Conservation (phyloP, 2,888 invertebrate species). For the Steinernema hermaphroditum region DNA sequence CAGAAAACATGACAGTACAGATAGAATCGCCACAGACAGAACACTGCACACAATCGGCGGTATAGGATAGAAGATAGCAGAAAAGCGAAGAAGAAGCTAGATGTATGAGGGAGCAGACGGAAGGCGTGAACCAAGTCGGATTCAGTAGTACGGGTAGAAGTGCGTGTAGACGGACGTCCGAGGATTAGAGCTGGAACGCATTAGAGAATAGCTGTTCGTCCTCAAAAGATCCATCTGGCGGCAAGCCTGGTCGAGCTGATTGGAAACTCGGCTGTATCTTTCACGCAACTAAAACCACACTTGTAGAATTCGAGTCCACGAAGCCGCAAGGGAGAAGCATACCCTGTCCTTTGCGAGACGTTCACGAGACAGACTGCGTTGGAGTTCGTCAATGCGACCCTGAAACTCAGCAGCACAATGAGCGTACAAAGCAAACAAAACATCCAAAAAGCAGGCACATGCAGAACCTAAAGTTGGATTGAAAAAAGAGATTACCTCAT, state of each 20-base stretch:
- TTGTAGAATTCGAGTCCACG: too few species aligned
- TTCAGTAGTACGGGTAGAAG: constrained; percentile 66
- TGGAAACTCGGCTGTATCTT: constrained; percentile 60
- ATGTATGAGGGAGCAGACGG: background rate
- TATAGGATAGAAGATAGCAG: background rate
- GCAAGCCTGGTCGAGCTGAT: constrained; percentile 63
- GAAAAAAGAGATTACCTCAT: constrained; percentile 47
- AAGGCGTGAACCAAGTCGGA: background rate
- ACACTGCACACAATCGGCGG: constrained; percentile 22
- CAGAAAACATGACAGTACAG: background rate
- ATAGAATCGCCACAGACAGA: background rate
- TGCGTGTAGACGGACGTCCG: constrained; percentile 64
- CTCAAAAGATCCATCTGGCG: constrained; percentile 66
- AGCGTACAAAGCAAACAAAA: constrained; percentile 9
- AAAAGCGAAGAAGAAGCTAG: background rate
- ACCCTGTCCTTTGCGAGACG: constrained; percentile 63
- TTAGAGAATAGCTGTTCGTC: constrained; percentile 56
- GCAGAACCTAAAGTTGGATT: background rate
- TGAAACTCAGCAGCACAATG: constrained; percentile 45
- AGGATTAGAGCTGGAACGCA: constrained; percentile 56
- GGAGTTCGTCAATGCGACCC: constrained; percentile 63
- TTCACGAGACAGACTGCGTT: constrained; percentile 65
- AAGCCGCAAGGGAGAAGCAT: too few species aligned
- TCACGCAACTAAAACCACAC: constrained; percentile 57
- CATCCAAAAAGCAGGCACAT: background rate